Evolutionary conservation across 2,888 invertebrate species (phyloP).

Genomic region (Cheilosia pagana): DNA sequence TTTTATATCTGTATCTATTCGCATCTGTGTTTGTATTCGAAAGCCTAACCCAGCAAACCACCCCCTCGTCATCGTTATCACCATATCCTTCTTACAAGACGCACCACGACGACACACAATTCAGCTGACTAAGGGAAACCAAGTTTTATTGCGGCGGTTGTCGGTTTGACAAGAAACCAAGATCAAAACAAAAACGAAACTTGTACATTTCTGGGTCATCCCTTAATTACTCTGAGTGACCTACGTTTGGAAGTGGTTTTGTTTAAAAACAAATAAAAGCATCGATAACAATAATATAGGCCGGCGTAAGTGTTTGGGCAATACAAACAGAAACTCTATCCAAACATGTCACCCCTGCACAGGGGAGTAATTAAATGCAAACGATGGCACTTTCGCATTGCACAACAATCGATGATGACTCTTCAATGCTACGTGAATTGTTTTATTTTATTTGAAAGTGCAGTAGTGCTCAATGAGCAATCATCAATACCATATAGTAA

Average conservation of each 20-base stretch:
- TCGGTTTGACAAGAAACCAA: conserved; percentile 29
- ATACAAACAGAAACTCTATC: not conserved
- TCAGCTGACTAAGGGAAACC: conserved; percentile 43
- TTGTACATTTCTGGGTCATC: conserved; percentile 44
- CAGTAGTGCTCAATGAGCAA: not conserved
- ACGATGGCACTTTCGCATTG: conserved; percentile 28
- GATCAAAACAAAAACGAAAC: conserved; percentile 22
- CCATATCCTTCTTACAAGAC: conserved; percentile 24
- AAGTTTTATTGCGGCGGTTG: conserved; percentile 46
- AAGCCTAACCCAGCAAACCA: conserved; percentile 17
- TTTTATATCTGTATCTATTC: conserved; percentile 23
- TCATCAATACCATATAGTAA: conserved; percentile 15
- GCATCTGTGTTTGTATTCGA: conserved; percentile 22
- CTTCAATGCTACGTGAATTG: not conserved
- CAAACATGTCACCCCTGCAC: not conserved
- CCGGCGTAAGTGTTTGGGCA: conserved; percentile 24
- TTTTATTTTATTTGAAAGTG: conserved; percentile 1
- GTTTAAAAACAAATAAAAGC: conserved; percentile 46
- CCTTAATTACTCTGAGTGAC: conserved; percentile 59
- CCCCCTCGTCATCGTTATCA: conserved; percentile 49
- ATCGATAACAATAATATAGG: conserved; percentile 1
- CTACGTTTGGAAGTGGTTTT: conserved; percentile 41
- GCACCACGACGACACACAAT: conserved; percentile 32
- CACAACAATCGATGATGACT: conserved; percentile 24
- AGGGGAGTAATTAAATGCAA: conserved; percentile 26